phyloP scores from a whole-genome alignment of 1,140 invertebrate species.

The Drosophila subobscura region DNA sequence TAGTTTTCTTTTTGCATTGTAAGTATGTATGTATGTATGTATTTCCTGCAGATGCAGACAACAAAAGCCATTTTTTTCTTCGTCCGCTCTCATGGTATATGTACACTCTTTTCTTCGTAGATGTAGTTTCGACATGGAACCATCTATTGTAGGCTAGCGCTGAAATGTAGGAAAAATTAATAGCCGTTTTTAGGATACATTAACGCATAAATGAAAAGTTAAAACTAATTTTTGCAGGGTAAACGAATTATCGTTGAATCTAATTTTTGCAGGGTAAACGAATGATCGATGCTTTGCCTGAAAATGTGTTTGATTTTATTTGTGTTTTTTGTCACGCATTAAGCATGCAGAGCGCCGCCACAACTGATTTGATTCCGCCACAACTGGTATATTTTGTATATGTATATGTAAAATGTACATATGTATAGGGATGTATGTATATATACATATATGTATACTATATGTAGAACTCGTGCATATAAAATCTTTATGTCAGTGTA shows the following conservation, averaged over 20 bases:
- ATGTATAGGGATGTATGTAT: neutral
- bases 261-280: neutral
- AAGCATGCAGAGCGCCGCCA: conserved; percentile 52
- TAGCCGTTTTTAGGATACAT: too few relatives aligned
- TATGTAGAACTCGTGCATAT: neutral
- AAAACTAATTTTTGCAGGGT: neutral
- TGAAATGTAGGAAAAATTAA: too few relatives aligned
- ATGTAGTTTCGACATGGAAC: neutral
- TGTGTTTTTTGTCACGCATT: conserved; percentile 38
- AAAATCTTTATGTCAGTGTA: too few relatives aligned
- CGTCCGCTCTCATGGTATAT: neutral
- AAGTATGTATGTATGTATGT: too few relatives aligned
- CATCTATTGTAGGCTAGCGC: neutral
- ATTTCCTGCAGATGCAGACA: conserved; percentile 47
- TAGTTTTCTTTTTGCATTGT: conserved; percentile 54
- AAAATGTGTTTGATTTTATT: neutral
- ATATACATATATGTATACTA: neutral
- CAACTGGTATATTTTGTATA: neutral
- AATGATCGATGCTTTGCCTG: neutral
- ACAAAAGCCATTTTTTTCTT: conserved; percentile 58
- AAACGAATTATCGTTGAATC: neutral
- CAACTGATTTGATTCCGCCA: conserved; percentile 36
- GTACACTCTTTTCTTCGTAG: neutral
- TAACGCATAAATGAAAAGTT: too few relatives aligned
- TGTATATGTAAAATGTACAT: neutral